phyloP scores from a whole-genome alignment of 2,113 vertebrate species.

The Mohoua ochrocephala region DNA sequence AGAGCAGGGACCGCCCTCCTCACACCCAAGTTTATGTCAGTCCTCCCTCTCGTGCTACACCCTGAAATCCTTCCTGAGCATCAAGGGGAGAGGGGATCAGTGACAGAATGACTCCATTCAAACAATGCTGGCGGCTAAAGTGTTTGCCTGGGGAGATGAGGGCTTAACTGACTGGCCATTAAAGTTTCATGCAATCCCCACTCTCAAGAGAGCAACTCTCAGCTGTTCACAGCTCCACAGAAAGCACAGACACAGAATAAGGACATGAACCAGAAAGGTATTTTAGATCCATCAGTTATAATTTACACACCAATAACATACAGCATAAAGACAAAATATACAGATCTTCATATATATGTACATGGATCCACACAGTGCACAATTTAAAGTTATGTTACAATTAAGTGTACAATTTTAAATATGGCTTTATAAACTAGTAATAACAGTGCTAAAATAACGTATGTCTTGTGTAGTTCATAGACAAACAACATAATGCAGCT shows the following conservation, averaged over 20 bases:
- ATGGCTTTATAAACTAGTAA: conserved; percentile 80
- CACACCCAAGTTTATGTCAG: not conserved
- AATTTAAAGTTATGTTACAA: conserved; percentile 74
- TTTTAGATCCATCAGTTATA: conserved; percentile 69
- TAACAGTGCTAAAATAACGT: conserved; percentile 69
- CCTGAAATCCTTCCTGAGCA: not conserved
- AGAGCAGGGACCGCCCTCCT: not conserved
- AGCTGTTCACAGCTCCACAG: not conserved
- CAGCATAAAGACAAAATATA: conserved; percentile 74
- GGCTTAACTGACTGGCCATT: not conserved
- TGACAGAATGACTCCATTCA: not conserved
- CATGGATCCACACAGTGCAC: conserved; percentile 70
- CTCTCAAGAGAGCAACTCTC: not conserved
- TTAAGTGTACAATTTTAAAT: conserved; percentile 74
- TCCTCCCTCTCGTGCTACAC: not conserved
- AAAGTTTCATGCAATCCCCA: not conserved
- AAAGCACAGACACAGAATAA: conserved; percentile 38
- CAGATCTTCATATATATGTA: conserved; percentile 68
- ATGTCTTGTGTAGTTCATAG: conserved; percentile 33
- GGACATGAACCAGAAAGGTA: conserved; percentile 52
- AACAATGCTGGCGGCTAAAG: not conserved
- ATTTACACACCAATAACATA: conserved; percentile 75
- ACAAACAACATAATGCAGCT: conserved; percentile 48
- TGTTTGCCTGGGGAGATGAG: not conserved
- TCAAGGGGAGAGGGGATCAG: not conserved